Evolutionary conservation across 2,113 vertebrate genomes (phyloP), one percentile per base, ranked within the genome.

Genomic region (Puffinus mauretanicus): DNA sequence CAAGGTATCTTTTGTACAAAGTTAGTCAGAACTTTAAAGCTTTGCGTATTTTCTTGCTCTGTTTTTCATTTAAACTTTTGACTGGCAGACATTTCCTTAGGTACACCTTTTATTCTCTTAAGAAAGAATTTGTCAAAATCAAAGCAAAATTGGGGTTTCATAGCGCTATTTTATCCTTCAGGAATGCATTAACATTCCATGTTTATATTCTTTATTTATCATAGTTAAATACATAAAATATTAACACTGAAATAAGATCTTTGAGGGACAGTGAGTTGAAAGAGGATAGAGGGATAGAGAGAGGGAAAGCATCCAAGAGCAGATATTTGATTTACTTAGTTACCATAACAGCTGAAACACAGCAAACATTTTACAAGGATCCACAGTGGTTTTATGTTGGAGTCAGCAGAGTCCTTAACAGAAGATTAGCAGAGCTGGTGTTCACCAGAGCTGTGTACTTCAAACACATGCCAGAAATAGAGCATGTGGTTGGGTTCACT

Each of bases 201-300:
- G 81, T 89, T 93, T 93, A 76, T 96, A 82, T 69, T 93, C 78
- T 91, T 91, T 96, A 84, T 96, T 94, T 96, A 85, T 90, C 93
- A 69, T 27, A 10, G 52, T 49, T 89, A 79, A 94, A 90, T 65
- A 44, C 36, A 93, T 93, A 72, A 91, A 94, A 87, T 89, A 89
- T 87, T 96, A 91, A 95, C 52, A 65, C 34, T 76, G 94, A 94
- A 97, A 94, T 27, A 82, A 21, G 61, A 95, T 96, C 91, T 87
- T 95, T 95, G 30, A 79, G 84, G 87, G 65, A 90, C 10, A 69
- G 47, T 12, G 30, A 85, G 47, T 84, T 94, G 36, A 97, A 90
- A 95, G 65, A 84, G 27, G 19, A 46, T 46, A 19, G 46, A 46
- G 73, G 61, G 44, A 72, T 32, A 52, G 38, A 84, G 46, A 60